A percentile compares a stretch with the other conserved stretches of the same genome.
These are phyloP conservation scores for Taxidea taxus DNA, from an alignment of 2,113 vertebrate genomes.

Conservation along the genomic window DNA sequence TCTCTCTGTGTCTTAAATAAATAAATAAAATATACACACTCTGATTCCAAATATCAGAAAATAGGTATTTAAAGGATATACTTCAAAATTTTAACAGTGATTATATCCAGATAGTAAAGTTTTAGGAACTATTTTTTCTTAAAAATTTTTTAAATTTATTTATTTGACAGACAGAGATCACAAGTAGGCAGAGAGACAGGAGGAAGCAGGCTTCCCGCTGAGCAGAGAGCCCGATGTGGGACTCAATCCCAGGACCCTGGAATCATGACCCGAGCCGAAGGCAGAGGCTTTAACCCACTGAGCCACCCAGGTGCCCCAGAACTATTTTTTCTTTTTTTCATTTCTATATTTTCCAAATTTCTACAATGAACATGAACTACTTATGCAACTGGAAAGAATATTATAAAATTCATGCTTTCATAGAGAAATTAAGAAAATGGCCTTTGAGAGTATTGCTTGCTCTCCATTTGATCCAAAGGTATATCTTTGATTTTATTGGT, in stretches of 20 bases:
- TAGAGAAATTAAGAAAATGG: conserved; percentile 19
- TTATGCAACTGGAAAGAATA: background rate
- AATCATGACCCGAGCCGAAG: too few relatives aligned
- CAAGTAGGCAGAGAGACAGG: too few relatives aligned
- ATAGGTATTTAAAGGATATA: background rate
- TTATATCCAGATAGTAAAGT: background rate
- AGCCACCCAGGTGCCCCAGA: too few relatives aligned
- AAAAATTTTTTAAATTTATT: too few relatives aligned
- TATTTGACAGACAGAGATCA: too few relatives aligned
- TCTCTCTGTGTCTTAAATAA: too few relatives aligned
- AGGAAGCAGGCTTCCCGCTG: too few relatives aligned
- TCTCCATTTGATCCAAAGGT: background rate
- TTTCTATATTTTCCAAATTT: background rate
- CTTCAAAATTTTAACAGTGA: conserved; percentile 23
- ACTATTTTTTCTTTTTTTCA: background rate
- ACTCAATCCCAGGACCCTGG: too few relatives aligned
- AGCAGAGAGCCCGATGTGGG: too few relatives aligned
- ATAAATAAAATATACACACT: background rate
- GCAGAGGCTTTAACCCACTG: too few relatives aligned
- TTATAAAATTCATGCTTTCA: conserved; percentile 27
- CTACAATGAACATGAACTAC: background rate
- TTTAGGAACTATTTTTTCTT: background rate
- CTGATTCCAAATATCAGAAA: conserved; percentile 25
- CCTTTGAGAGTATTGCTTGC: background rate
- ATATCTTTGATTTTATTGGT: background rate